Evolutionary conservation across 2,113 vertebrate species (phyloP), one percentile per base, ranked within the genome.

Genomic region (Charina bottae): DNA sequence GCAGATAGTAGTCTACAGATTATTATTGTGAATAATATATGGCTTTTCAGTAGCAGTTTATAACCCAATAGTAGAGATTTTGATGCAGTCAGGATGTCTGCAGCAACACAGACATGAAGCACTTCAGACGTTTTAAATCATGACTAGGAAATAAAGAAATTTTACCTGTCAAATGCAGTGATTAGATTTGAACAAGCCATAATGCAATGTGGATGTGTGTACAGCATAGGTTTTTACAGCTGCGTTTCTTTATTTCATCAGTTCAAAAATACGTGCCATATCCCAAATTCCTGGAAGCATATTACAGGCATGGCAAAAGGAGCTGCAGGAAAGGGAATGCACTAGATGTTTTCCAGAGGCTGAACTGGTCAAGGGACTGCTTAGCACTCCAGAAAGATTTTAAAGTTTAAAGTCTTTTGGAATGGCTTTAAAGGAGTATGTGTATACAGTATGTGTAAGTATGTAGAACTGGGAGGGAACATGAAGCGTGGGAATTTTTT

Each of bases 201-300:
- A 87, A 87, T 83, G 93, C 28, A 78, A 86, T 58, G 89, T 15
- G 0, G 54, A 92, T 95, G 95, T 93, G 94, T 97, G 96, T 96
- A 97, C 95, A 93, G 96, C 60, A 15, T 64, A 26, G 92, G 93
- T 91, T 95, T 96, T 96, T 95, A 96, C 56, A 93, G 95, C 92
- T 97, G 96, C 95, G 96, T 97, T 97, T 96, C 95, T 96, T 96
- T 95, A 96, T 96, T 96, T 96, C 95, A 95, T 96, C 94, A 68
- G 93, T 95, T 59, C 94, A 95, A 93, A 1, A 96, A 96, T 92
- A 95, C 42, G 91, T 91, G 95, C 95, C 96, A 93, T 91, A 93
- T 94, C 95, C 92, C 88, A 89, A 17, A 95, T 91, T 96, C 96
- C 94, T 94, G 92, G 55, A 94, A 95, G 96, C 55, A 94, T 94